phyloP scores from a whole-genome alignment of 2,113 vertebrate genomes.

The Phrynosoma platyrhinos region DNA sequence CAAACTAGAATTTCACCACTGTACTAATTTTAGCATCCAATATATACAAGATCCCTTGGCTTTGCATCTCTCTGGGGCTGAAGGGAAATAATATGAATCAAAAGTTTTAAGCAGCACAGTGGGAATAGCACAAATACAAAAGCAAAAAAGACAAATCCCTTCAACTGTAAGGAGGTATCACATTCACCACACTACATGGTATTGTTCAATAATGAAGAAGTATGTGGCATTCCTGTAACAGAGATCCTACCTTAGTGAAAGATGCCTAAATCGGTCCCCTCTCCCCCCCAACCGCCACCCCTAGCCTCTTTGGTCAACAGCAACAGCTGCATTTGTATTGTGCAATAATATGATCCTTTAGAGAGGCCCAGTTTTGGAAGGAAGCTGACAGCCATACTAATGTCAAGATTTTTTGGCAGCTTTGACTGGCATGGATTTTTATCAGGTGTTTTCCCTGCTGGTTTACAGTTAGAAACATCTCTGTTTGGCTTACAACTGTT shows the following conservation, averaged over 20 bases:
- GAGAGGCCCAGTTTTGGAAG: neutral
- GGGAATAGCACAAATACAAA: neutral
- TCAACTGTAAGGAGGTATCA: neutral
- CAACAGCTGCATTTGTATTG: conserved; percentile 23
- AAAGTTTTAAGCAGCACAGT: neutral
- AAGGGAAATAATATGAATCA: neutral
- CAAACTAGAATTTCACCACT: neutral
- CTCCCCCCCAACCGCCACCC: neutral
- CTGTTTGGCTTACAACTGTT: neutral
- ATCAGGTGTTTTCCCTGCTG: conserved; percentile 33
- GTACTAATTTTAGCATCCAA: neutral
- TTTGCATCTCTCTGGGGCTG: neutral
- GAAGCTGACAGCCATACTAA: neutral
- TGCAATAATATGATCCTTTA: neutral
- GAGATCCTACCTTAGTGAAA: neutral
- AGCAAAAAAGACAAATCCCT: no score
- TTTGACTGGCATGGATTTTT: conserved; percentile 21
- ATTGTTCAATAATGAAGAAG: neutral
- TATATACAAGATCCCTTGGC: neutral
- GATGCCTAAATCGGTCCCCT: neutral
- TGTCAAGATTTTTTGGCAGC: conserved; percentile 7
- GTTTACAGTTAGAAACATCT: conserved; percentile 11
- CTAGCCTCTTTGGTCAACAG: neutral
- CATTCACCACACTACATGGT: neutral
- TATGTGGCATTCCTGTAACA: neutral